A percentile compares a stretch with the other conserved stretches of the same genome.
Conservation (phyloP, 2,113 vertebrate species). For the Oreamnos americanus region DNA sequence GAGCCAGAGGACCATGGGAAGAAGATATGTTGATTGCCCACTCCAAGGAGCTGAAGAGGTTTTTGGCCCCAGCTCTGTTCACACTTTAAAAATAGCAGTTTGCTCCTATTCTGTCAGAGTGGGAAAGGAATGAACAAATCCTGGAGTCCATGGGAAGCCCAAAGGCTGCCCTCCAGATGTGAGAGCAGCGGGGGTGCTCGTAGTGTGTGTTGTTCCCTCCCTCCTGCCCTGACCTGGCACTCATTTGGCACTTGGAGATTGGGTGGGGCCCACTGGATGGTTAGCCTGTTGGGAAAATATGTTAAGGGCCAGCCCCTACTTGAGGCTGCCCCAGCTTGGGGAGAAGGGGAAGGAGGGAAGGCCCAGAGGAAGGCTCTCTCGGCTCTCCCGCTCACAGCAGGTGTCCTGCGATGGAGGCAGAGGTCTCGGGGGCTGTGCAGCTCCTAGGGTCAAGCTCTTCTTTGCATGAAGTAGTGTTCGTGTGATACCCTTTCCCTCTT, state of each 20-base stretch:
- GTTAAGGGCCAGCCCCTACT: neutral
- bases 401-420: neutral
- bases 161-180: neutral
- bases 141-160: fast-evolving
- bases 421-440: neutral
- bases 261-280: neutral
- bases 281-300: neutral
- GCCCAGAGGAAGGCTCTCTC: neutral
- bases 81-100: neutral
- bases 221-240: neutral
- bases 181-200: neutral
- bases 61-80: slow-evolving; percentile 7
- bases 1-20: slow-evolving; percentile 32
- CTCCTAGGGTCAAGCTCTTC: neutral
- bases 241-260: neutral
- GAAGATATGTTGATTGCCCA: neutral
- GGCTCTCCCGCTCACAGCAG: neutral
- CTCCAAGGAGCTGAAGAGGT: neutral
- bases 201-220: neutral
- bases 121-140: neutral
- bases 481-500: neutral
- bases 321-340: neutral
- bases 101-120: neutral
- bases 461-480: slow-evolving; percentile 63
- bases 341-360: neutral